phyloP scores from a whole-genome alignment of 2,113 vertebrate species.

The Amphilophus citrinellus region DNA sequence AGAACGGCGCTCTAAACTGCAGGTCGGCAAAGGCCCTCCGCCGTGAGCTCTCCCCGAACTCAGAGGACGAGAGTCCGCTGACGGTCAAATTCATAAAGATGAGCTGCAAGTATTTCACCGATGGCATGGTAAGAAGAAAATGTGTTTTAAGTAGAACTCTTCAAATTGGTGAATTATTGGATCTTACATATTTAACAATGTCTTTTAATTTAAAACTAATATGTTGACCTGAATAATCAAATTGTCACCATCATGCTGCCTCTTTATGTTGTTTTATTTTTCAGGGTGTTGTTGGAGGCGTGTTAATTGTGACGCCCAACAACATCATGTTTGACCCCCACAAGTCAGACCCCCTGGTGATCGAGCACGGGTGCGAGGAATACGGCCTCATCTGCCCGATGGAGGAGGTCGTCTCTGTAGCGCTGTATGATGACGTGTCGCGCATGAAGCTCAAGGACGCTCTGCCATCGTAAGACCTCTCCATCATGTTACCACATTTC shows the following conservation, averaged over 20 bases:
- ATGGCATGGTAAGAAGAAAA: constrained; percentile 90
- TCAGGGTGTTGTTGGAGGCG: constrained; percentile 96
- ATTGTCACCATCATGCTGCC: neutral
- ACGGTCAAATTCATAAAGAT: constrained; percentile 97
- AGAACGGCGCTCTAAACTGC: constrained; percentile 87
- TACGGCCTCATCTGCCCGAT: constrained; percentile 98
- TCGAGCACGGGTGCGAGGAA: constrained; percentile 98
- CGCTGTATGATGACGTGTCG: constrained; percentile 95
- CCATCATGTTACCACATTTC: neutral
- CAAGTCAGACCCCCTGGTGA: constrained; percentile 97
- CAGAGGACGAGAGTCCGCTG: constrained; percentile 90
- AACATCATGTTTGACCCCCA: constrained; percentile 99
- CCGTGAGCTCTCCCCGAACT: constrained; percentile 90
- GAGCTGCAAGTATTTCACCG: constrained; percentile 98
- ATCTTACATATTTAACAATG: neutral
- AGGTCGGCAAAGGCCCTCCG: constrained; percentile 84
- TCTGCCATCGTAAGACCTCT: constrained; percentile 92
- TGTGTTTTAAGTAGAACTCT: neutral
- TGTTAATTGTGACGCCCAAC: constrained; percentile 98
- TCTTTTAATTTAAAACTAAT: neutral
- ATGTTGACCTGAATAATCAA: neutral
- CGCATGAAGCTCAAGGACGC: constrained; percentile 99
- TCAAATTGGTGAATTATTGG: constrained; percentile 1
- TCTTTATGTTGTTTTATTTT: neutral
- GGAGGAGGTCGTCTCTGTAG: constrained; percentile 95